Base-by-base conservation (phyloP, 2,888 invertebrate genomes). In the Coenonympha glycerion region DNA sequence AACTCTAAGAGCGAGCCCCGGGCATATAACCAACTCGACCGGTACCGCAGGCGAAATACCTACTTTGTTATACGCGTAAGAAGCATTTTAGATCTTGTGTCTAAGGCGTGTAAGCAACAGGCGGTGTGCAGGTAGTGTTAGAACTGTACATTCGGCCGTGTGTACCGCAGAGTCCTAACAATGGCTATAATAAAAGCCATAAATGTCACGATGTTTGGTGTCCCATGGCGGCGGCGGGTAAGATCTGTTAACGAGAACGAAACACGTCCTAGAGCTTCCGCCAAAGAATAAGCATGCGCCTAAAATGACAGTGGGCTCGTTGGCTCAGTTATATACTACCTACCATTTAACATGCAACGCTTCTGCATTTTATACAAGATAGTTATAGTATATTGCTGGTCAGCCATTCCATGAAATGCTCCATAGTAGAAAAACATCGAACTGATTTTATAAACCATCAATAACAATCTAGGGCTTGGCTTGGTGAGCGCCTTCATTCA, bases 221-320 rank as follows among this genome's bases (percentile, higher is more conserved):
- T 79, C 81, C 80, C 73, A 75, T 69, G 76, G 80, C 60, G 77
- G 80, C 60, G 77, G 63, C 68, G 62, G 67, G 75, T 73, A 71
- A 75, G 76, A 79, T 76, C 79, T 76, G 76, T 78, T 80, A 79
- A 79, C 81, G 79, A 82, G 79, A 70, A 69, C 65, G 64, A 72
- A 74, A 79, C 78, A 70, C 74, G 73, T 77, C 77, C 74, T 79
- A 76, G 69, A 64, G 62, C 63, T 64, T 64, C 62, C 48, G 52
- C 39, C 75, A 74, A 44, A 79, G 79, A 76, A 6, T 63, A 45
- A 24, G 16, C 24, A 33, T 11, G 19, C 18, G 9, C n/a, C 16
- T 26, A 26, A 26, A 13, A 16, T 16, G 15, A 1, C 37, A 21
- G 21, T n/a, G n/a, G n/a, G n/a, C n/a, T n/a, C n/a, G n/a, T n/a